Base-by-base conservation (phyloP, 2,888 invertebrate species). In the Hirtodrosophila histrioides region DNA sequence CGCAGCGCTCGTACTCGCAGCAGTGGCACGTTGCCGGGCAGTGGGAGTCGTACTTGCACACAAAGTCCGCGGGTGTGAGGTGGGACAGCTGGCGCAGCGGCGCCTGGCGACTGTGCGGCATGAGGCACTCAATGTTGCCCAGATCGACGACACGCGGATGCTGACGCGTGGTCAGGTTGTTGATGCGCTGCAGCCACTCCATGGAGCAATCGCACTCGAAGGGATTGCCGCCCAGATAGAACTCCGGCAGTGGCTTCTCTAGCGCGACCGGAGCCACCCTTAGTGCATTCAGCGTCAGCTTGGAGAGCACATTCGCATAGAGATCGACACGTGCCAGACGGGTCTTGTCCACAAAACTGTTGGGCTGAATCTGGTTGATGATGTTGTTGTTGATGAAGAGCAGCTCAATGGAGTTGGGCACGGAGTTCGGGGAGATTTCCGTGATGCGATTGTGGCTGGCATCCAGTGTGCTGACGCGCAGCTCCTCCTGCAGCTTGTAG, bases 21-120 rank as follows among this genome's bases (percentile, higher is more conserved):
- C 98, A 98, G 91, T 97, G 97, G 92, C 98, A 98, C 50, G 97
- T 94, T 39, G 97, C 96, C 92, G 98, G 98, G 92, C 98, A 98
- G 92, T 98, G 97, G 54, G 96, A 95, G 90, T 96, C 96, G 93
- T 98, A 98, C 87, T 95, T 95, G 92, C 98, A 98, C 84, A 98
- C 94, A 92, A 98, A 98, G 92, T 97, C 96, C 74, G 96, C 94
- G 56, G 96, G 94, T 83, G 95, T 94, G 33, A 97, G 95, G 72
- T 95, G 94, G 73, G 95, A 94, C 82, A 97, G 93, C 68, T 95
- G 94, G 90, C 96, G 94, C 89, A 96, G 95, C 51, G 95, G 95
- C 88, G 95, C 94, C 85, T 96, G 97, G 31, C 96, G 94, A 69
- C 95, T 95, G 80, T 96, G 96, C 51, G 96, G 95, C 93, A 96